Percentiles rank a stretch among this genome's conserved stretches.
Evolutionary conservation across 1,140 invertebrate species (phyloP).

Genomic region (Caenorhabditis elegans): DNA sequence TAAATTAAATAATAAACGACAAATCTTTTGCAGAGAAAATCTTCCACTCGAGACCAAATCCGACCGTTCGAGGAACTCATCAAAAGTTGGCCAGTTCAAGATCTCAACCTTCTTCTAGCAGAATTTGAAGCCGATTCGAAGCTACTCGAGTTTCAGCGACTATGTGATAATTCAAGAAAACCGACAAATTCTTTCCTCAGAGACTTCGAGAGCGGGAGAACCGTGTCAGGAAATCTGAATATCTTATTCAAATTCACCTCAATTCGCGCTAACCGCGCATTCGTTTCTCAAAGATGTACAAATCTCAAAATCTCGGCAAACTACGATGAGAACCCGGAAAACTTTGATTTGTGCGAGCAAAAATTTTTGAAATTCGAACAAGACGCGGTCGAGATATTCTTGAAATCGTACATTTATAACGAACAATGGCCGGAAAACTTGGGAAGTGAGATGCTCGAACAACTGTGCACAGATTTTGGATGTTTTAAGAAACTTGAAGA

Average conservation of each 20-base stretch:
- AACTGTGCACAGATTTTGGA: background rate
- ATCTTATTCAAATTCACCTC: background rate
- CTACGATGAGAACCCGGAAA: background rate
- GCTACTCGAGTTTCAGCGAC: background rate
- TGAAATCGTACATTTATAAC: background rate
- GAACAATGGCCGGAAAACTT: background rate
- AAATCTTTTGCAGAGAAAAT: background rate
- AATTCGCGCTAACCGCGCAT: background rate
- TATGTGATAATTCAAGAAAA: background rate
- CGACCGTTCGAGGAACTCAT: background rate
- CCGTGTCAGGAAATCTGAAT: background rate
- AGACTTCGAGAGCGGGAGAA: background rate
- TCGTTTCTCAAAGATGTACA: background rate
- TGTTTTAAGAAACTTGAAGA: background rate
- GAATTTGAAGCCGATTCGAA: constrained; percentile 16
- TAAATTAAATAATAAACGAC: background rate
- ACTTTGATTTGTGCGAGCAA: background rate
- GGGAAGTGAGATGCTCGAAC: background rate
- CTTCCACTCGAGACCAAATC: background rate
- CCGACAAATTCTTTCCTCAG: background rate
- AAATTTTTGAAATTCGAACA: background rate
- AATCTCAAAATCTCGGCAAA: background rate
- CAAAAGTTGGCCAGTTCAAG: background rate
- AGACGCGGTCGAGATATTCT: background rate
- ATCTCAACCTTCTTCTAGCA: background rate